A percentile compares a stretch with the other conserved stretches of the same genome.
phyloP scores from a whole-genome alignment of 2,888 invertebrate genomes.

The Meteorus colon region DNA sequence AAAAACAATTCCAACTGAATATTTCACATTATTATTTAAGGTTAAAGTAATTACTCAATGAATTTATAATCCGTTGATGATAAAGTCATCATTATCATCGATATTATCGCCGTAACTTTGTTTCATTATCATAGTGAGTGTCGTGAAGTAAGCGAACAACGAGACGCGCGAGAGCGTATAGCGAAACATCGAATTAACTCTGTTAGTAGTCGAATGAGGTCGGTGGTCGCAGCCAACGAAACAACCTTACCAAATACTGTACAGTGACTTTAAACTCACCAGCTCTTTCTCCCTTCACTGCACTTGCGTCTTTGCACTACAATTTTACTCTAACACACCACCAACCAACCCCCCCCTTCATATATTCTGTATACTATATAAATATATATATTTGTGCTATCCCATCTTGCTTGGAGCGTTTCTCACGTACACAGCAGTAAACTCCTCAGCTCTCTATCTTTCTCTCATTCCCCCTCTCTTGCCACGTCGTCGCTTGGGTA shows the following conservation, averaged over 20 bases:
- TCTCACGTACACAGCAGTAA: conserved; percentile 48
- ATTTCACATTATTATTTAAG: too few relatives aligned
- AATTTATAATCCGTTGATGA: conserved; percentile 24
- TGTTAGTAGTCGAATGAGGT: conserved; percentile 48
- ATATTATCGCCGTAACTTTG: conserved; percentile 37
- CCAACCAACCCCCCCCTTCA: neutral
- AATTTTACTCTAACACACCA: conserved; percentile 3
- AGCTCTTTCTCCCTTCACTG: neutral
- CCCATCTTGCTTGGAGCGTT: conserved; percentile 24
- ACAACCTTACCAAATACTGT: conserved; percentile 18
- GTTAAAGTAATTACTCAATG: neutral
- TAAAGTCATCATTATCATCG: conserved; percentile 34
- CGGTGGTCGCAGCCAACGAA: conserved; percentile 32
- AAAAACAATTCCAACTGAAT: too few relatives aligned
- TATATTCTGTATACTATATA: neutral
- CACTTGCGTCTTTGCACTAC: neutral
- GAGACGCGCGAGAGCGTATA: conserved; percentile 22
- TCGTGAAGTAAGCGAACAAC: neutral
- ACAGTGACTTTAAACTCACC: conserved; percentile 8
- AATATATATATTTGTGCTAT: neutral
- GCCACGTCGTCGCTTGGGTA: conserved; percentile 61
- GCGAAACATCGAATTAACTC: conserved; percentile 48
- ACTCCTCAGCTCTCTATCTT: conserved; percentile 52
- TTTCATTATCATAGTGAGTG: conserved; percentile 40
- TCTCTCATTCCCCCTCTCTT: conserved; percentile 47